Base-by-base conservation (phyloP, 2,113 vertebrate species). In the Otocyon megalotis region DNA sequence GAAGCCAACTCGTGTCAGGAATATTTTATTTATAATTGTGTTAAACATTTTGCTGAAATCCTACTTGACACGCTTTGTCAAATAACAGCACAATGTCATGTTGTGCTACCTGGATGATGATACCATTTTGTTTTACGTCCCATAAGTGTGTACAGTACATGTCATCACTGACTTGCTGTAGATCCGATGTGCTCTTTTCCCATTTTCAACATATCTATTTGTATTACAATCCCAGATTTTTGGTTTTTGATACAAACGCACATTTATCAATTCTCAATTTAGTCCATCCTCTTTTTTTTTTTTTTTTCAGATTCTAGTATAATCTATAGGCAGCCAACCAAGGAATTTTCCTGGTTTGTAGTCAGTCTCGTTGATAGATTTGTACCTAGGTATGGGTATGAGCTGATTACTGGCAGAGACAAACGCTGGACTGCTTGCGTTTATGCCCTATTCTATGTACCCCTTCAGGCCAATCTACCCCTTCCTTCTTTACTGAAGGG, bases 231-330 rank as follows among this genome's bases (percentile, higher is more conserved):
- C 16, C 26, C 30, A 48, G 28, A 62, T 28, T 79, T 63, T 65
- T 92, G 92, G 10, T 79, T 91, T 85, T 90, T 86, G 80, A 87
- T 56, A 56, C 30, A 65, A 90, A 95, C 85, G 2, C 53, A 69
- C 12, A 88, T 60, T 95, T 91, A 74, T 82, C 93, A 90, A 89
- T 77, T 43, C 26, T 87, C 84, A 94, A 43, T 19, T 63, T 50
- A 87, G 3, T 83, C 77, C 7, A 72, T 48, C 12, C 24, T 50
- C 63, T 74, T 62, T 85, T n/a, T 74, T 84, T 12, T 69, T 58
- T 74, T 62, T 85, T n/a, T 74, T 84, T 12, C 63, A 53, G 19
- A 63, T 76, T 87, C 65, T 22, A 54, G 19, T 48, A 10, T 85
- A 88, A 81, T 37, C 11, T 26, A 56, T 3, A 19, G 17, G 13